phyloP scores from a whole-genome alignment of 1,140 invertebrate genomes.

The Papilio aristodemus region DNA sequence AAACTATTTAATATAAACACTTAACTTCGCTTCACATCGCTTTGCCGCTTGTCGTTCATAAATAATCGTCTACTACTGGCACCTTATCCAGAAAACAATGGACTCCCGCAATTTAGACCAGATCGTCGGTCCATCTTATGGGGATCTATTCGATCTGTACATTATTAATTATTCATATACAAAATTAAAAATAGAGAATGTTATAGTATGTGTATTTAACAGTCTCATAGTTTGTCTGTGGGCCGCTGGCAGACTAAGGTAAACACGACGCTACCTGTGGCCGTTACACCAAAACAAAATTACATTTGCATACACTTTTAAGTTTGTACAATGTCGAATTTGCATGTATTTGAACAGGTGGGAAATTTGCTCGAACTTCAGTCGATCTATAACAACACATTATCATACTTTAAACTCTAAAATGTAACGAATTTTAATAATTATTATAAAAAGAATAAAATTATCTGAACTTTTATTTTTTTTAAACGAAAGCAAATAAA shows the following conservation, averaged over 20 bases:
- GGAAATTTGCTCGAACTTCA: not conserved
- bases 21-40: too few species aligned
- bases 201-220: constrained; percentile 2
- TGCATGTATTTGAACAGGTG: constrained; percentile 21
- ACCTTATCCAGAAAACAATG: too few species aligned
- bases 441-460: too few species aligned
- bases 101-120: too few species aligned
- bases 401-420: not conserved
- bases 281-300: constrained; percentile 10
- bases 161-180: not conserved
- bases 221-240: constrained; percentile 7
- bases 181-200: not conserved
- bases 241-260: constrained; percentile 13
- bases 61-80: too few species aligned
- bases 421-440: not conserved
- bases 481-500: too few species aligned
- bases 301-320: constrained; percentile 17
- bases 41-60: too few species aligned
- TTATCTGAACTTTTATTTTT: too few species aligned
- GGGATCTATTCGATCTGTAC: too few species aligned
- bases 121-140: too few species aligned
- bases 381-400: constrained; percentile 7
- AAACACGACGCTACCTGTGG: constrained; percentile 15
- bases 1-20: too few species aligned
- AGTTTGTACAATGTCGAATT: constrained; percentile 27